Percentiles rank a stretch among this genome's conserved stretches.
These are phyloP conservation scores for Grammomys surdaster DNA, from an alignment of 2,113 vertebrate species.

Conservation along the genomic window DNA sequence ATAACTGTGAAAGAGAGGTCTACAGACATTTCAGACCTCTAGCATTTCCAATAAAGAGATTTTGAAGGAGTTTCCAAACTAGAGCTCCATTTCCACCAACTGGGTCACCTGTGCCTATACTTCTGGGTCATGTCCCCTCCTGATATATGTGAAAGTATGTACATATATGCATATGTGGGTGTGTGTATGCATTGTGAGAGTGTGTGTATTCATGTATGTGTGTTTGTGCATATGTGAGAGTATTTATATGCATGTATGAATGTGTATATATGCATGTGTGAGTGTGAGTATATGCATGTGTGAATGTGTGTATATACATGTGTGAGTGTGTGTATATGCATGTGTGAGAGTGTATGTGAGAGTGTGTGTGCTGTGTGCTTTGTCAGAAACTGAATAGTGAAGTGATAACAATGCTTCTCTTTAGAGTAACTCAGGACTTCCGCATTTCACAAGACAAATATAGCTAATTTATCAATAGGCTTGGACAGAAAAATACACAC, in stretches of 20 bases:
- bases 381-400: not conserved
- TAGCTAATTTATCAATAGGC: not conserved
- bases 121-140: not conserved
- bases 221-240: not conserved
- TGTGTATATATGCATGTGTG: not conserved
- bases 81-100: not conserved
- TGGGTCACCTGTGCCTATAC: not conserved
- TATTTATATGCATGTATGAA: no score
- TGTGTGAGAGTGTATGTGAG: not conserved
- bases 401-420: not conserved
- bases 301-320: no score
- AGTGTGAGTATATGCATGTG: not conserved
- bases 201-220: no score
- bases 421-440: not conserved
- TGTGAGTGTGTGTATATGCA: not conserved
- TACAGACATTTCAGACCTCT: not conserved
- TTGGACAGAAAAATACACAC: slow-evolving; percentile 10
- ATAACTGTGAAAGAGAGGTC: not conserved
- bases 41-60: not conserved
- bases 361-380: not conserved
- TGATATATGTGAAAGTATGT: no score
- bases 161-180: no score
- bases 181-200: not conserved
- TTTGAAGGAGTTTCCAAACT: not conserved
- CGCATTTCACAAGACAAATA: not conserved